phyloP scores from a whole-genome alignment of 2,888 invertebrate species.

The Pachymerium ferrugineum region DNA sequence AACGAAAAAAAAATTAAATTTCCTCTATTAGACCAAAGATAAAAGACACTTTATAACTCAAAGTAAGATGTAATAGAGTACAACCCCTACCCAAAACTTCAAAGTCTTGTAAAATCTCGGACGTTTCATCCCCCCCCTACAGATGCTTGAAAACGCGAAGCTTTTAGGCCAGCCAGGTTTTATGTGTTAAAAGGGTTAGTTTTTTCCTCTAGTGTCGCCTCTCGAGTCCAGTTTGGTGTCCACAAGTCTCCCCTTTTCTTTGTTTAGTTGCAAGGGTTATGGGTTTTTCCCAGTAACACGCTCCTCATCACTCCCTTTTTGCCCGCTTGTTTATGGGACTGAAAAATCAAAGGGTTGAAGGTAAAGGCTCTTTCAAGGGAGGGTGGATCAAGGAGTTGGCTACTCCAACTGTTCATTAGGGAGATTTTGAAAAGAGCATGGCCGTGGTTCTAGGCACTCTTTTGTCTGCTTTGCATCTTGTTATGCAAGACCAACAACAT shows the following conservation, averaged over 20 bases:
- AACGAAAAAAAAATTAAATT: too few species aligned
- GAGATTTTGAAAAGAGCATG: neutral
- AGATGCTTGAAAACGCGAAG: too few species aligned
- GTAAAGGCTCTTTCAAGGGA: neutral
- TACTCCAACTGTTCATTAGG: conserved; percentile 21
- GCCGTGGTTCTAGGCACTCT: neutral
- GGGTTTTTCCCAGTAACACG: neutral
- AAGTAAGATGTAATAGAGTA: too few species aligned
- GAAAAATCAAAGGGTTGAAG: conserved; percentile 14
- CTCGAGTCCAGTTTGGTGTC: conserved; percentile 12
- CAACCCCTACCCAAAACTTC: too few species aligned
- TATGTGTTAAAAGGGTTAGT: conserved; percentile 4
- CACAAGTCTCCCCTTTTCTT: neutral
- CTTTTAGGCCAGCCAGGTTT: too few species aligned
- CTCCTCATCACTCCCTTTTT: neutral
- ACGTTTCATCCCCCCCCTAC: too few species aligned
- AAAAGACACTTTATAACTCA: too few species aligned
- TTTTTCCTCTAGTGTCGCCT: neutral
- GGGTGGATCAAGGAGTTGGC: neutral
- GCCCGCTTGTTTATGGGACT: conserved; percentile 2
- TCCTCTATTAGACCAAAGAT: too few species aligned
- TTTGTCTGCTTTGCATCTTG: neutral
- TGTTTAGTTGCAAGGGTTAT: neutral
- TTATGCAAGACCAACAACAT: conserved; percentile 1
- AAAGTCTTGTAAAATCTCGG: too few species aligned